These are phyloP conservation scores for Raja brachyura DNA, from an alignment of 2,113 vertebrate genomes.

Conservation along the genomic window DNA sequence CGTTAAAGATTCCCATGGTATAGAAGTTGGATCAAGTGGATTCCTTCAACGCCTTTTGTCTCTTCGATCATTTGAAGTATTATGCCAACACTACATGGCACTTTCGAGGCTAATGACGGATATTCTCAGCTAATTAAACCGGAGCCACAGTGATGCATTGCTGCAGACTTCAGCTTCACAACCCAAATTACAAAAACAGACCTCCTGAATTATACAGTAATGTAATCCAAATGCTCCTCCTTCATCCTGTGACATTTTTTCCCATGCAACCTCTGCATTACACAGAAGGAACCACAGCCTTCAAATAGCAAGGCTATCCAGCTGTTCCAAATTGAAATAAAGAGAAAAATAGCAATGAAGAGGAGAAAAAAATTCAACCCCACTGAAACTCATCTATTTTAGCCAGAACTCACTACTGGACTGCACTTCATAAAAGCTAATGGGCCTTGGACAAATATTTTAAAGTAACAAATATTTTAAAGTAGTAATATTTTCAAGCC, in stretches of 20 bases:
- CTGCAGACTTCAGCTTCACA: not conserved
- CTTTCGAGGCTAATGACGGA: not conserved
- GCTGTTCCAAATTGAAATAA: not conserved
- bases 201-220: not conserved
- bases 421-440: not conserved
- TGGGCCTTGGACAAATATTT: not conserved
- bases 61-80: not conserved
- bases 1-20: not conserved
- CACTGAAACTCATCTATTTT: not conserved
- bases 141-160: not conserved
- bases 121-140: not conserved
- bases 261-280: not conserved
- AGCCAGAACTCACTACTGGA: not conserved
- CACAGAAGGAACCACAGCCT: not conserved
- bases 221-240: conserved; percentile 16
- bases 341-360: not conserved
- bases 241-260: not conserved
- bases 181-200: conserved; percentile 10
- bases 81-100: not conserved
- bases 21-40: conserved; percentile 16
- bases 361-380: not conserved
- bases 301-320: not conserved
- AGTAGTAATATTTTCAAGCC: too few relatives aligned
- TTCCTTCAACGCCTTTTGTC: not conserved
- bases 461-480: not conserved